phyloP scores from a whole-genome alignment of 2,113 vertebrate genomes.

The Oplegnathus fasciatus region DNA sequence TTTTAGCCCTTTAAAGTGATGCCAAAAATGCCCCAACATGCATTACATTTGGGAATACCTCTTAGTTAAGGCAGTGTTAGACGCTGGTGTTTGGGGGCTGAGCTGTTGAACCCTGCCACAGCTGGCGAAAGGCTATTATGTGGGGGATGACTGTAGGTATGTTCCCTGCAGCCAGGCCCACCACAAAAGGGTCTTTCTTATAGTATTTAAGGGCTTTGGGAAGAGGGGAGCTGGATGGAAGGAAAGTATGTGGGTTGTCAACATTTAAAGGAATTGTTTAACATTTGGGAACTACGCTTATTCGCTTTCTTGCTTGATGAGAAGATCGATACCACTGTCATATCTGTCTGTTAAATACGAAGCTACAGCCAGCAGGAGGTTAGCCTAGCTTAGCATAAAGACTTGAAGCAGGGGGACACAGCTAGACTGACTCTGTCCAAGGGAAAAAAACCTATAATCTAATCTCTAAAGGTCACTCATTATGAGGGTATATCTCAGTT shows the following conservation, averaged over 20 bases:
- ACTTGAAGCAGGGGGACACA: not conserved
- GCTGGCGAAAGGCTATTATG: constrained; percentile 65
- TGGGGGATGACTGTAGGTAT: constrained; percentile 49
- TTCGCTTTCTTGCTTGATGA: not conserved
- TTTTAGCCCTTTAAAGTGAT: constrained; percentile 27
- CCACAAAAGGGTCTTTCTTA: constrained; percentile 80
- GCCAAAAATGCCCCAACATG: constrained; percentile 22
- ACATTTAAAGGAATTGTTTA: constrained; percentile 24
- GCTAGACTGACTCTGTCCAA: not conserved
- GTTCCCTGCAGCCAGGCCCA: constrained; percentile 57
- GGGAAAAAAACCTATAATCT: too few relatives aligned
- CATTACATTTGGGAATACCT: constrained; percentile 30
- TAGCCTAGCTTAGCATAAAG: constrained; percentile 8
- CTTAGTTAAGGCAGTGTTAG: constrained; percentile 8
- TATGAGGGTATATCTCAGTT: too few relatives aligned
- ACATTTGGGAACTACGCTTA: not conserved
- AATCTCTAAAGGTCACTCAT: too few relatives aligned
- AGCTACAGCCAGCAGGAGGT: not conserved
- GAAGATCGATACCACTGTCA: not conserved
- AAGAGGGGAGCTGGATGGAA: constrained; percentile 27
- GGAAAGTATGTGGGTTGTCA: constrained; percentile 28
- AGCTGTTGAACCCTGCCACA: constrained; percentile 65
- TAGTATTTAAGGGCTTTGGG: constrained; percentile 60
- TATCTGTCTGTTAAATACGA: not conserved
- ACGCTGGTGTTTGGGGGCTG: constrained; percentile 40